Percentiles rank a stretch among this genome's conserved stretches.
Conservation (phyloP, 2,113 vertebrate species). For the Brachyhypopomus gauderio region DNA sequence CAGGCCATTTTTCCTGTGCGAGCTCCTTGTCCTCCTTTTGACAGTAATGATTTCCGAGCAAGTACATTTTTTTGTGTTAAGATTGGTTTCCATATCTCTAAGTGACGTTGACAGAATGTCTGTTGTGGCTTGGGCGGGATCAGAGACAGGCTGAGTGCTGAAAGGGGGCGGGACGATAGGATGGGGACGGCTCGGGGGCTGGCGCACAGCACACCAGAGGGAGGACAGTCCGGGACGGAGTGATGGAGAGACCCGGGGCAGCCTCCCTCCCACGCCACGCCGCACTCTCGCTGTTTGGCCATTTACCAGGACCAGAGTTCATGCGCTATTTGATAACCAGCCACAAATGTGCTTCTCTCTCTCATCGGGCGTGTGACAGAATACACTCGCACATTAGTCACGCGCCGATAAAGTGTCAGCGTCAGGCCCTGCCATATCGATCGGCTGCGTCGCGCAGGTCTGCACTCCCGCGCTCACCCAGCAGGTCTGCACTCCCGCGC, state of each 20-base stretch:
- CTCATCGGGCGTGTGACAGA: slow-evolving; percentile 11
- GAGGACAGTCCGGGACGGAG: slow-evolving; percentile 20
- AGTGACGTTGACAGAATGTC: slow-evolving; percentile 58
- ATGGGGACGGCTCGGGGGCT: neutral
- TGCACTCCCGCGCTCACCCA: neutral
- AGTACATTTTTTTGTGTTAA: slow-evolving; percentile 55
- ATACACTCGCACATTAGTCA: slow-evolving; percentile 20
- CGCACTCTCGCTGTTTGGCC: neutral
- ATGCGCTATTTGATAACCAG: slow-evolving; percentile 34
- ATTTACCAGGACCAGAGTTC: neutral
- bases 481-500: slow-evolving; percentile 7
- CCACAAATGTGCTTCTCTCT: slow-evolving; percentile 26
- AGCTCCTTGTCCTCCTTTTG: slow-evolving; percentile 38
- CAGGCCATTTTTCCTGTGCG: slow-evolving; percentile 59
- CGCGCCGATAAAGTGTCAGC: slow-evolving; percentile 1
- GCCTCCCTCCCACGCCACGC: neutral
- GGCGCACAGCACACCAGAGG: neutral
- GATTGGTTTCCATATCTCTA: slow-evolving; percentile 58
- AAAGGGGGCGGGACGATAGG: slow-evolving; percentile 16
- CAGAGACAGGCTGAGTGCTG: slow-evolving; percentile 47
- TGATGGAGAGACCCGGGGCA: slow-evolving; percentile 24
- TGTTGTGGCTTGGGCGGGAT: slow-evolving; percentile 47
- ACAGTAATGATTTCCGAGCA: slow-evolving; percentile 56
- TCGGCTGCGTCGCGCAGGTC: slow-evolving; percentile 2
- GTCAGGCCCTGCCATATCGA: neutral